Evolutionary conservation across 2,113 vertebrate genomes (phyloP).

Genomic region (Pao palembangensis): DNA sequence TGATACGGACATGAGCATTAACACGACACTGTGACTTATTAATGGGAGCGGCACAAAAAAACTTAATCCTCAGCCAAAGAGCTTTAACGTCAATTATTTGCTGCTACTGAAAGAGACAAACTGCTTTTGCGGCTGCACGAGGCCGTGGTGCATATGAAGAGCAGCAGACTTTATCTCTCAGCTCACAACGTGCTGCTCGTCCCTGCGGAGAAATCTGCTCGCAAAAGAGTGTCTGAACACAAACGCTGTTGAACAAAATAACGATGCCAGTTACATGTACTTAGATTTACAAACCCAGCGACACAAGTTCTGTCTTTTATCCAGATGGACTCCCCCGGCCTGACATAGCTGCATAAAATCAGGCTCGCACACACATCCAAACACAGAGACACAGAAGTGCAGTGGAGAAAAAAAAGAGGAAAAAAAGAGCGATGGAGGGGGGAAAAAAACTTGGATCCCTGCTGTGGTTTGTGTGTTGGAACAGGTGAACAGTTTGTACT

Average conservation of each 20-base stretch:
- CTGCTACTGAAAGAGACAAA: constrained; percentile 45
- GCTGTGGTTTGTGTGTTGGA: constrained; percentile 79
- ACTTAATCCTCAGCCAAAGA: constrained; percentile 67
- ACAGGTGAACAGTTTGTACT: constrained; percentile 84
- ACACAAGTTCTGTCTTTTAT: constrained; percentile 73
- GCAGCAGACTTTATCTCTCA: constrained; percentile 5
- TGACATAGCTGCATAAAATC: constrained; percentile 59
- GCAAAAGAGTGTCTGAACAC: constrained; percentile 56
- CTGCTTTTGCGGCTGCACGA: constrained; percentile 23
- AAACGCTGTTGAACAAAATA: constrained; percentile 64
- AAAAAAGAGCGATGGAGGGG: constrained; percentile 54
- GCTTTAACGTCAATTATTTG: constrained; percentile 48
- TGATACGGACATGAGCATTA: constrained; percentile 58
- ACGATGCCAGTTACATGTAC: constrained; percentile 74
- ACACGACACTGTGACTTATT: constrained; percentile 51
- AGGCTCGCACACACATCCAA: constrained; percentile 41
- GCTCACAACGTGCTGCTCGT: constrained; percentile 19
- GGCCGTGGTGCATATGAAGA: constrained; percentile 19
- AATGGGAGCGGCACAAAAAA: constrained; percentile 47
- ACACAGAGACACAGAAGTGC: constrained; percentile 47
- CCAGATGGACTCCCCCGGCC: constrained; percentile 77
- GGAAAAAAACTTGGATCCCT: constrained; percentile 76
- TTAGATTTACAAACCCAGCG: constrained; percentile 75
- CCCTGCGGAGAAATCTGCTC: constrained; percentile 42
- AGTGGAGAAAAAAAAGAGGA: constrained; percentile 55